phyloP scores from a whole-genome alignment of 1,140 invertebrate species.

The Adelges cooleyi region DNA sequence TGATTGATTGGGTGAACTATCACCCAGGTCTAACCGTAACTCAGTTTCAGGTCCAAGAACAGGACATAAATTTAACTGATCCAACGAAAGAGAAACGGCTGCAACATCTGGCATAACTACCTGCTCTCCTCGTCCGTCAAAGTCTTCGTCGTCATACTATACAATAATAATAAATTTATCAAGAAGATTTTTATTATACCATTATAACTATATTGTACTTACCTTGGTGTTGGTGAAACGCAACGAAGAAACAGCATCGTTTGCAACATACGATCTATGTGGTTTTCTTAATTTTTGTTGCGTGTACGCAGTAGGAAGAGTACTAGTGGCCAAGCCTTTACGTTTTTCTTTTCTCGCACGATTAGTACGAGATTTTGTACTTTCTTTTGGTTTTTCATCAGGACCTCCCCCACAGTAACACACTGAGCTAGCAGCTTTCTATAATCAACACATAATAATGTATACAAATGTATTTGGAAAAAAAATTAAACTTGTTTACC shows the following conservation, averaged over 20 bases:
- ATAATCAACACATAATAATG: background rate
- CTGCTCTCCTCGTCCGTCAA: slow-evolving; percentile 13
- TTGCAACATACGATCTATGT: slow-evolving; percentile 9
- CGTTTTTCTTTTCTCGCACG: slow-evolving; percentile 21
- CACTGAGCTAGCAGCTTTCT: slow-evolving; percentile 21
- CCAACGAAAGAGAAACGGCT: slow-evolving; percentile 17
- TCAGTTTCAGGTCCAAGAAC: slow-evolving; percentile 6
- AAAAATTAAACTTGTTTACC: slow-evolving; percentile 36
- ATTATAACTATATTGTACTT: slow-evolving; percentile 4
- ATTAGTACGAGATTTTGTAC: background rate
- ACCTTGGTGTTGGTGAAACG: slow-evolving; percentile 2
- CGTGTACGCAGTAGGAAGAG: background rate
- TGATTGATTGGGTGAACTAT: slow-evolving; percentile 18
- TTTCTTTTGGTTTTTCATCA: slow-evolving; percentile 24
- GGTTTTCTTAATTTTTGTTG: slow-evolving; percentile 22
- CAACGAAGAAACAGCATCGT: slow-evolving; percentile 14
- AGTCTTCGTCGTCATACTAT: slow-evolving; percentile 11
- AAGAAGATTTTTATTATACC: background rate
- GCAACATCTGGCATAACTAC: slow-evolving; percentile 20
- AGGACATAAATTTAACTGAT: slow-evolving; percentile 16
- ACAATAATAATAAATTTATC: no score
- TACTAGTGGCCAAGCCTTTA: slow-evolving; percentile 20
- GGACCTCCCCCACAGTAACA: slow-evolving; percentile 14
- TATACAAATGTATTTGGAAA: background rate
- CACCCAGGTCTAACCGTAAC: slow-evolving; percentile 8